Base-by-base conservation (phyloP, 2,113 vertebrate species). In the Phalacrocorax aristotelis region DNA sequence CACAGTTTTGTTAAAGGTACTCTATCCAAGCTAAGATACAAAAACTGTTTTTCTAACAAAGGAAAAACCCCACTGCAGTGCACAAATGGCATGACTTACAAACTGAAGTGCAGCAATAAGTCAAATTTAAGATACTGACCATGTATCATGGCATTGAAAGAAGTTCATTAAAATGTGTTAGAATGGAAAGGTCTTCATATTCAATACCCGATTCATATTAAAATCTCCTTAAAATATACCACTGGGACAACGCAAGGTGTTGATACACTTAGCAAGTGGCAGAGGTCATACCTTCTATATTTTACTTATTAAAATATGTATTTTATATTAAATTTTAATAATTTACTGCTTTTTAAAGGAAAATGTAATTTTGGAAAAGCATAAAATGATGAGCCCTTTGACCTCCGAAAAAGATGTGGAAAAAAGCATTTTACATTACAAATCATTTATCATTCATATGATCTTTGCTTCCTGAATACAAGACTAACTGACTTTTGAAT, bases 391-490 rank as follows among this genome's bases (percentile, higher is more conserved):
- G 44, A 87, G 36, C 10, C 76, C 80, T 92, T 89, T 95, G 89
- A 95, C 92, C 52, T 84, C 34, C 1, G 4, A 60, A 62, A 96
- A 93, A 90, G 51, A 86, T 80, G 54, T 83, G 55, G 44, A 16
- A 75, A 90, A 90, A 90, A 15, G 13, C 76, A 57, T 91, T 86
- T 68, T 92, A 40, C 49, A 52, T 91, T 89, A 89, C 64, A 95
- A 95, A 96, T 92, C 58, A 87, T 95, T 92, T 89, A 81, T 90
- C 94, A 95, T 95, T 96, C 80, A 92, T 92, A 48, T 82, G 89
- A 84, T 95, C 95, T 95, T 95, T 97, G 48, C 69, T 92, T 91
- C 80, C 61, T 97, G 92, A 95, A 97, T 95, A 60, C 64, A 60
- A 95, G 83, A 83, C 76, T 97, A 75, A 93, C 88, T 91, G 90